These are phyloP conservation scores for Micromesistius poutassou DNA, from an alignment of 2,797 vertebrate genomes.

Conservation along the genomic window DNA sequence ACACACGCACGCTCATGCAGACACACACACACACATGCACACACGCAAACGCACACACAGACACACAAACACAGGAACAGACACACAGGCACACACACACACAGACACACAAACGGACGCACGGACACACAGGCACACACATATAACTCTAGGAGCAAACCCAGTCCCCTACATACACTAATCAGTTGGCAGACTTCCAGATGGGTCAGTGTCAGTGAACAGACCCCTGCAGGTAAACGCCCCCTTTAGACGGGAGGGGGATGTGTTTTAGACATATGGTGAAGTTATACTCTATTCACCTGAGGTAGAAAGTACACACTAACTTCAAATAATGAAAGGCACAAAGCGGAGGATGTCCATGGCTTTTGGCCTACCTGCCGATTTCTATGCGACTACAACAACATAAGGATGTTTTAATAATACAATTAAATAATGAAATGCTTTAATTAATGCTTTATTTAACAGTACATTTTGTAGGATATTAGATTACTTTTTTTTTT, in stretches of 20 bases:
- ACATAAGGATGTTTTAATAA: neutral
- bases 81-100: neutral
- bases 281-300: neutral
- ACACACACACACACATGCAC: neutral
- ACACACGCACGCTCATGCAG: neutral
- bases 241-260: neutral
- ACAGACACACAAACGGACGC: neutral
- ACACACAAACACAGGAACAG: neutral
- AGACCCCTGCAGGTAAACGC: neutral
- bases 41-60: neutral
- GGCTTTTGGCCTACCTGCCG: neutral
- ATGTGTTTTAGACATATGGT: neutral
- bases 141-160: neutral
- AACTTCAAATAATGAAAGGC: neutral
- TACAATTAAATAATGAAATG: neutral
- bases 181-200: neutral
- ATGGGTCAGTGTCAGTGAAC: neutral
- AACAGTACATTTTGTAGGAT: neutral
- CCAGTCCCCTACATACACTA: neutral
- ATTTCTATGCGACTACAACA: neutral
- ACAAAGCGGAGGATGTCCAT: neutral
- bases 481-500: neutral
- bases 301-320: neutral
- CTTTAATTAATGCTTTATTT: too few relatives aligned
- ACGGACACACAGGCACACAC: neutral